Conservation (phyloP, 2,113 vertebrate species). For the Perccottus glenii region DNA sequence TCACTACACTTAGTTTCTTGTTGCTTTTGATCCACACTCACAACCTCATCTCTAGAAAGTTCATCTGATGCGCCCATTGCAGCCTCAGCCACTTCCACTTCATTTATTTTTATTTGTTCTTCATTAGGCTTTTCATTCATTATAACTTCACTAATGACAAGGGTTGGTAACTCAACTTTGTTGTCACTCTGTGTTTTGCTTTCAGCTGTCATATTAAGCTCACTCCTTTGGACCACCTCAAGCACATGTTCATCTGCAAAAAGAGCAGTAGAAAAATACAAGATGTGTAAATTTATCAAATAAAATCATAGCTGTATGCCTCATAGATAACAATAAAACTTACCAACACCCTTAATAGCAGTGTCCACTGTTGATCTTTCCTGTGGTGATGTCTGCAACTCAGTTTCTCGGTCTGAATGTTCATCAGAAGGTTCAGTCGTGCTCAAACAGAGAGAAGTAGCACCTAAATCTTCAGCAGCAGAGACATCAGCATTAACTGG, state of each 20-base stretch:
- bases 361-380: conserved; percentile 18
- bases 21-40: conserved; percentile 40
- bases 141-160: conserved; percentile 8
- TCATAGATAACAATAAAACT: conserved; percentile 1
- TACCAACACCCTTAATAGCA: conserved; percentile 40
- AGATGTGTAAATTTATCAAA: background rate
- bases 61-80: conserved; percentile 27
- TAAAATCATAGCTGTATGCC: no score
- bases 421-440: conserved; percentile 30
- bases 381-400: conserved; percentile 28
- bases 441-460: conserved; percentile 28
- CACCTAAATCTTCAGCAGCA: conserved; percentile 32
- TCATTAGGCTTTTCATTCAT: conserved; percentile 41
- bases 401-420: conserved; percentile 25
- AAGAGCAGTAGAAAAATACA: conserved; percentile 3
- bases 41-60: conserved; percentile 3
- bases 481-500: conserved; percentile 14
- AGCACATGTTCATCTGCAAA: conserved; percentile 21
- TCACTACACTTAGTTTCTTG: conserved; percentile 32
- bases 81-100: conserved; percentile 13
- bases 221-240: conserved; percentile 17
- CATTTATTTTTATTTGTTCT: conserved; percentile 9
- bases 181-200: conserved; percentile 19
- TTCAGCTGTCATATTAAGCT: conserved; percentile 19
- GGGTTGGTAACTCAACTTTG: conserved; percentile 25